These are phyloP conservation scores for Zaprionus inermis DNA, from an alignment of 1,140 invertebrate genomes.

Conservation along the genomic window DNA sequence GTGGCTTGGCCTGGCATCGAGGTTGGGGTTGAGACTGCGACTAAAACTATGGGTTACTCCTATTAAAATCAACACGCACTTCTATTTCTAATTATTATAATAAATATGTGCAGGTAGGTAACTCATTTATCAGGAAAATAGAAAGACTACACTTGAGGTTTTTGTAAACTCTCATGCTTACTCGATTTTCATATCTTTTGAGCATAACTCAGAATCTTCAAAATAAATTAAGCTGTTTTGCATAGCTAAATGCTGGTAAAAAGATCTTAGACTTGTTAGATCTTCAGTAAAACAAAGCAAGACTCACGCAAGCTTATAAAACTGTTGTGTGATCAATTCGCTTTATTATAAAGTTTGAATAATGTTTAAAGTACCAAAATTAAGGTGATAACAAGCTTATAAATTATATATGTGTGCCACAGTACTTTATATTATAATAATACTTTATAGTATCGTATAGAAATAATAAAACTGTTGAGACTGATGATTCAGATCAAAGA, in stretches of 20 bases:
- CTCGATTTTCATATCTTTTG: too few relatives aligned
- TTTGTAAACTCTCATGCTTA: too few relatives aligned
- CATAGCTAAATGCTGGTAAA: not conserved
- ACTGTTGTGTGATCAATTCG: too few relatives aligned
- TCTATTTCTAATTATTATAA: too few relatives aligned
- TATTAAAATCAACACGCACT: too few relatives aligned
- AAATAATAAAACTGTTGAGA: not conserved
- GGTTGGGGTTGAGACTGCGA: not conserved
- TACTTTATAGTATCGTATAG: not conserved
- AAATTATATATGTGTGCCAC: not conserved
- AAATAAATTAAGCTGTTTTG: too few relatives aligned
- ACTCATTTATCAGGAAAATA: not conserved
- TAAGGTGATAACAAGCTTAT: not conserved
- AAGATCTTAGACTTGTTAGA: too few relatives aligned
- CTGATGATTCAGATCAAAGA: slow-evolving; percentile 2
- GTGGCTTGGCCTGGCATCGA: not conserved
- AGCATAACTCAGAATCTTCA: too few relatives aligned
- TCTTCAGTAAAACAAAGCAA: too few relatives aligned
- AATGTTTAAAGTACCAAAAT: too few relatives aligned
- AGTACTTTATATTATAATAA: not conserved
- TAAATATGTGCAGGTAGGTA: too few relatives aligned
- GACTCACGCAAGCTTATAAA: not conserved
- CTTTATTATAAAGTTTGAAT: too few relatives aligned
- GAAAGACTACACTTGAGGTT: not conserved
- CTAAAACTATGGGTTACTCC: not conserved